Evolutionary conservation across 1,140 invertebrate genomes (phyloP).

Genomic region (Monomorium pharaonis): DNA sequence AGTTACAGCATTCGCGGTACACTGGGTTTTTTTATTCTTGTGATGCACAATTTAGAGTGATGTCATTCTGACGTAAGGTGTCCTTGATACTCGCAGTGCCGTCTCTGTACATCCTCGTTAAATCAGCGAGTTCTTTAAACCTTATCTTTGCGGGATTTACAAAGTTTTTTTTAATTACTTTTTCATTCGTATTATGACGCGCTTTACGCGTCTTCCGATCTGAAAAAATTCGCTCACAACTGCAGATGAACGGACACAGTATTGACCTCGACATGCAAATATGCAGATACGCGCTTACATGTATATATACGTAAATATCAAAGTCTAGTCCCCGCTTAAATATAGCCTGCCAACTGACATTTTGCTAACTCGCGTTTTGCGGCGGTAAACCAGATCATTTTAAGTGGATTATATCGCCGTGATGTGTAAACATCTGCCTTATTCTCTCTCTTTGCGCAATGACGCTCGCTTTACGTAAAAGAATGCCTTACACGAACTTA

Average conservation of each 20-base stretch:
- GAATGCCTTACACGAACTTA: background rate
- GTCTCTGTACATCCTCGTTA: background rate
- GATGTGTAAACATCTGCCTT: background rate
- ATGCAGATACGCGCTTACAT: background rate
- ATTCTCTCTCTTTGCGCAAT: background rate
- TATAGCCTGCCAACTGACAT: background rate
- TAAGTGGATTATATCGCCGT: background rate
- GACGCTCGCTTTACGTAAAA: background rate
- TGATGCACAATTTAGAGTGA: background rate
- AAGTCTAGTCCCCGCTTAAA: conserved; percentile 40
- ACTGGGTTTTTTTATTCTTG: background rate
- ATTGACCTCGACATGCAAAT: conserved; percentile 37
- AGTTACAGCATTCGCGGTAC: background rate
- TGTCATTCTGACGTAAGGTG: background rate
- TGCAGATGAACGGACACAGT: background rate
- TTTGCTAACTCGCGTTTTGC: background rate
- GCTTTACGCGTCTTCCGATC: background rate
- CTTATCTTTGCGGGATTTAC: background rate
- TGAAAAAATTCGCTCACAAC: conserved; percentile 3
- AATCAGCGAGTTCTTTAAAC: background rate
- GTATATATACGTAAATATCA: background rate
- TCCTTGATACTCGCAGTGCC: background rate
- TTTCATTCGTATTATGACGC: background rate
- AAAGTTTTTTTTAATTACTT: background rate
- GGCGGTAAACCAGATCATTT: background rate